These are phyloP conservation scores for Microcebus tavaratra DNA, from an alignment of 2,113 vertebrate genomes.

Conservation along the genomic window DNA sequence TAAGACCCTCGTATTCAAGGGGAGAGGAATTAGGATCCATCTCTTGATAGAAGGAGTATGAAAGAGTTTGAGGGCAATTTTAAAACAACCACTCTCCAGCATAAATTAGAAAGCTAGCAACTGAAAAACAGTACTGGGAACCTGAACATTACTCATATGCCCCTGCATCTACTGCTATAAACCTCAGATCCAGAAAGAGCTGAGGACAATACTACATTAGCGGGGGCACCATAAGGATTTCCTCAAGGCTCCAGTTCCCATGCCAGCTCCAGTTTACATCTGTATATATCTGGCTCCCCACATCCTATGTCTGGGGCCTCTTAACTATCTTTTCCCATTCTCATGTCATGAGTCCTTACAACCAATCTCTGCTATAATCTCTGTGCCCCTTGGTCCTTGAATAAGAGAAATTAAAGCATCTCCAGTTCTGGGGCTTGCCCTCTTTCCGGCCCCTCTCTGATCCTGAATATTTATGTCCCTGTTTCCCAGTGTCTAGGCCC, in stretches of 20 bases:
- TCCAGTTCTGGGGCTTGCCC: neutral
- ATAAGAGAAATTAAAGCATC: neutral
- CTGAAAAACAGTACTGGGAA: neutral
- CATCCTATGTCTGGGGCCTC: neutral
- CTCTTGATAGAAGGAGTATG: neutral
- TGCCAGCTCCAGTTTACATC: neutral
- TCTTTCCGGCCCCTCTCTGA: neutral
- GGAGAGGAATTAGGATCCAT: neutral
- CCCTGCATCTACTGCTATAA: neutral
- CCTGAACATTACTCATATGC: neutral
- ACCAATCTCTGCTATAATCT: neutral
- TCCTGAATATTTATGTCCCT: neutral
- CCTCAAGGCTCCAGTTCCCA: neutral
- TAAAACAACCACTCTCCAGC: neutral
- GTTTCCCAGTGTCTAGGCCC: neutral
- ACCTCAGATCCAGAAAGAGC: neutral
- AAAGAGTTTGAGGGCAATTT: neutral
- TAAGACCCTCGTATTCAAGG: neutral
- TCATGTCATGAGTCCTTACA: neutral
- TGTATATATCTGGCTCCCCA: neutral
- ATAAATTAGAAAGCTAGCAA: neutral
- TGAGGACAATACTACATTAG: fast-evolving
- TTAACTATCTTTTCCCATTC: neutral
- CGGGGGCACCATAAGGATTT: neutral
- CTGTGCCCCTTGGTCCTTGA: neutral